phyloP scores from a whole-genome alignment of 2,797 vertebrate species.

The Trachurus trachurus region DNA sequence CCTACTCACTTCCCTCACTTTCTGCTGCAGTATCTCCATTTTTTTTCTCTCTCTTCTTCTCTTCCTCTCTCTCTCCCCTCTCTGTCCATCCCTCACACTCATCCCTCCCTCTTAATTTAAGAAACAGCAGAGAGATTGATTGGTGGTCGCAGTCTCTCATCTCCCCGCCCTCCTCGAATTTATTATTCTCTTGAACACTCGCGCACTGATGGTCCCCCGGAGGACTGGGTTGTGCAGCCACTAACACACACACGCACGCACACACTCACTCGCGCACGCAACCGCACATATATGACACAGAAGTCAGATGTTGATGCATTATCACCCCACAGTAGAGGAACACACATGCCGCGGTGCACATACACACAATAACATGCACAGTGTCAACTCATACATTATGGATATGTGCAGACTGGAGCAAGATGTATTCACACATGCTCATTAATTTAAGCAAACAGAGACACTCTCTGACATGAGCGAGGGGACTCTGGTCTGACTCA shows the following conservation, averaged over 20 bases:
- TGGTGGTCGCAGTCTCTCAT: constrained; percentile 72
- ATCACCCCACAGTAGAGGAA: constrained; percentile 50
- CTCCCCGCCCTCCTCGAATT: constrained; percentile 61
- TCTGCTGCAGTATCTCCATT: constrained; percentile 41
- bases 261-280: constrained; percentile 7
- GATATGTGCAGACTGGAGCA: constrained; percentile 55
- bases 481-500: constrained; percentile 66
- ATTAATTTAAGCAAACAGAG: constrained; percentile 70
- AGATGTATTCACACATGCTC: constrained; percentile 63
- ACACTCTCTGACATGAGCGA: constrained; percentile 54
- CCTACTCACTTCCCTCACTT: constrained; percentile 41
- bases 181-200: constrained; percentile 78
- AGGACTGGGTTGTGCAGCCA: constrained; percentile 41
- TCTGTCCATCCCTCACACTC: constrained; percentile 39
- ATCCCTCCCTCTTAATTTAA: constrained; percentile 77
- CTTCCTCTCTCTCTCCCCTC: constrained; percentile 22
- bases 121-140: constrained; percentile 79
- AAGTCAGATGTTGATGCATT: constrained; percentile 66
- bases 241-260: constrained; percentile 7
- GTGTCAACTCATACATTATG: constrained; percentile 71
- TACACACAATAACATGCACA: constrained; percentile 40
- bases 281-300: constrained; percentile 27
- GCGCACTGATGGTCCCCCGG: constrained; percentile 66
- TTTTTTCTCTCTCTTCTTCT: constrained; percentile 16
- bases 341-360: constrained; percentile 40